Percentiles rank a stretch among this genome's conserved stretches.
Evolutionary conservation across 1,140 invertebrate genomes (phyloP).

Genomic region (Oreohelix idahoensis): DNA sequence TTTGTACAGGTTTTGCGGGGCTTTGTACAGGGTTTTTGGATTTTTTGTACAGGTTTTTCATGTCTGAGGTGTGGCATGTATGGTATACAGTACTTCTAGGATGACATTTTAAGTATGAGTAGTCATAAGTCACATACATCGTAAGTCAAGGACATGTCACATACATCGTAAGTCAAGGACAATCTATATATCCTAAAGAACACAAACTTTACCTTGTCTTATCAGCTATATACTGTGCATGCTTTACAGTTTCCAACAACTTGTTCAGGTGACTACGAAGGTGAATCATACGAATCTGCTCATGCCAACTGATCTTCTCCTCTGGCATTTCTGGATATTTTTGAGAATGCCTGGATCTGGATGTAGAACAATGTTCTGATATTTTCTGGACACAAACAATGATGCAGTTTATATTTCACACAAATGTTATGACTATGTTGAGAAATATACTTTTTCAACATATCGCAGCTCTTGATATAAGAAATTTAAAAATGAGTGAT

Average conservation of each 20-base stretch:
- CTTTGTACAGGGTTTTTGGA: too few species aligned
- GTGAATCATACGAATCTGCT: conserved; percentile 71
- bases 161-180: too few species aligned
- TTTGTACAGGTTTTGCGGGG: too few species aligned
- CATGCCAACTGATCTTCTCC: conserved; percentile 64
- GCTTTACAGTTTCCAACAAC: conserved; percentile 66
- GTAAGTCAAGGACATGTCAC: too few species aligned
- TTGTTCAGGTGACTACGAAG: conserved; percentile 68
- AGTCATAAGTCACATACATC: too few species aligned
- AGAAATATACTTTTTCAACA: too few species aligned
- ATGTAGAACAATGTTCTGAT: background rate
- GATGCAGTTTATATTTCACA: background rate
- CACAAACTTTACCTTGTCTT: conserved; percentile 60
- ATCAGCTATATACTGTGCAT: conserved; percentile 64
- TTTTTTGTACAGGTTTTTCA: too few species aligned
- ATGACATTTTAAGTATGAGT: too few species aligned
- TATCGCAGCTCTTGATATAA: background rate
- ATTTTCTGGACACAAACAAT: background rate
- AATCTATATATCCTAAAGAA: too few species aligned
- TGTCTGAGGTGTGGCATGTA: too few species aligned
- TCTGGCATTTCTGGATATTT: conserved; percentile 53
- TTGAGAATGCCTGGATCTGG: conserved; percentile 35
- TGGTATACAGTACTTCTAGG: too few species aligned
- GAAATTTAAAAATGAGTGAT: background rate
- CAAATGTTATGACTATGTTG: background rate